A percentile compares a stretch with the other conserved stretches of the same genome.
Evolutionary conservation across 1,140 invertebrate genomes (phyloP).

Genomic region (Branchinecta lindahli): DNA sequence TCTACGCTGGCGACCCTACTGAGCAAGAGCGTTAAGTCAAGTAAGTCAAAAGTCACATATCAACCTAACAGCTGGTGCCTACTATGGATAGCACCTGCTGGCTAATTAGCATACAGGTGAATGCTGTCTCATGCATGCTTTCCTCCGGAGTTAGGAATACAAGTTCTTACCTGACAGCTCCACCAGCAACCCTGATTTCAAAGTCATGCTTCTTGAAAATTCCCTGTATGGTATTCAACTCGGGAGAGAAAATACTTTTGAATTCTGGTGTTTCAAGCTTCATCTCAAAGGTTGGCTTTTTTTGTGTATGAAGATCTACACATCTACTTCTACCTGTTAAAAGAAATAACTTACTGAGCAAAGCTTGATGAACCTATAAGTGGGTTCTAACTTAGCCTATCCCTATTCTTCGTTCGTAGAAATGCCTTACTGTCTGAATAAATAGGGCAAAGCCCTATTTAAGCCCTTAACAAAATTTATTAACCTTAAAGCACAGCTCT

Average conservation of each 20-base stretch:
- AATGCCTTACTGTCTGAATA: too few relatives aligned
- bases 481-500: too few relatives aligned
- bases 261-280: conserved; percentile 41
- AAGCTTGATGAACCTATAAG: too few relatives aligned
- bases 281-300: conserved; percentile 28
- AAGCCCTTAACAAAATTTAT: too few relatives aligned
- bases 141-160: too few relatives aligned
- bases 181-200: conserved; percentile 84
- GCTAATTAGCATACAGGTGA: conserved; percentile 16
- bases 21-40: too few relatives aligned
- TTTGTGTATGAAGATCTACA: neutral
- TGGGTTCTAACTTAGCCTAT: too few relatives aligned
- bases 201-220: conserved; percentile 67
- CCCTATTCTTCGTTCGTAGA: too few relatives aligned
- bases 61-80: too few relatives aligned
- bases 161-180: conserved; percentile 53
- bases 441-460: too few relatives aligned
- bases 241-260: conserved; percentile 59
- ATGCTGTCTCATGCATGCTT: conserved; percentile 2
- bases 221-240: conserved; percentile 47
- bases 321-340: neutral
- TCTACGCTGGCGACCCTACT: too few relatives aligned
- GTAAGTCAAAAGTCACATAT: too few relatives aligned
- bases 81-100: neutral
- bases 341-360: neutral